These are phyloP conservation scores for Callionymus lyra DNA, from an alignment of 2,113 vertebrate species.

Conservation along the genomic window DNA sequence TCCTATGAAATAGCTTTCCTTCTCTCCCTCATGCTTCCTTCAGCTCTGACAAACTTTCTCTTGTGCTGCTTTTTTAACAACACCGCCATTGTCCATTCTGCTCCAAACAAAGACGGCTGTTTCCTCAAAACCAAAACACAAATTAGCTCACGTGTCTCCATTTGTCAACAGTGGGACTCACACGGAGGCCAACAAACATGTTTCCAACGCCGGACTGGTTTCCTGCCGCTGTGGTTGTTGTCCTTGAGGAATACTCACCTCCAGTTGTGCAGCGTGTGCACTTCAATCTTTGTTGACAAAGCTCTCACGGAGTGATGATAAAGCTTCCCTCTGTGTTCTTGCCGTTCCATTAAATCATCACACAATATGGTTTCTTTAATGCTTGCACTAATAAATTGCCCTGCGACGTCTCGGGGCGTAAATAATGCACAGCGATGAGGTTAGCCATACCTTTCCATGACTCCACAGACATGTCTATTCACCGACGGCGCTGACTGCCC, in stretches of 20 bases:
- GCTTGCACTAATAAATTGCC: not conserved
- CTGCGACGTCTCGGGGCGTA: constrained; percentile 4
- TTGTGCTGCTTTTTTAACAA: constrained; percentile 53
- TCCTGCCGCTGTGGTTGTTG: too few relatives aligned
- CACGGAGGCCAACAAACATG: too few relatives aligned
- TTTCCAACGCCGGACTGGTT: not conserved
- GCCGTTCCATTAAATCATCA: constrained; percentile 8
- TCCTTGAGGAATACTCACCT: too few relatives aligned
- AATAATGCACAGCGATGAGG: constrained; percentile 9
- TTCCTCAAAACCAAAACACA: constrained; percentile 47
- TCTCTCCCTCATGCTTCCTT: constrained; percentile 21
- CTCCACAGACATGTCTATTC: constrained; percentile 13
- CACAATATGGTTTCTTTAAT: not conserved
- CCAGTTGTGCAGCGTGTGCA: not conserved
- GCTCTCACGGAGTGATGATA: not conserved
- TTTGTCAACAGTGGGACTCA: too few relatives aligned
- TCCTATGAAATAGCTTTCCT: too few relatives aligned
- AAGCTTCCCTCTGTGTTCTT: not conserved
- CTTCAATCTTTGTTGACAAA: constrained; percentile 10
- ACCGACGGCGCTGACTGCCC: constrained; percentile 14
- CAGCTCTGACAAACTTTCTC: constrained; percentile 44
- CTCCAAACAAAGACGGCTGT: constrained; percentile 56
- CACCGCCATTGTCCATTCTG: constrained; percentile 56
- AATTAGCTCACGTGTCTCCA: constrained; percentile 44
- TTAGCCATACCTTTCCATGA: constrained; percentile 2